These are phyloP conservation scores for Cathartes aura DNA, from an alignment of 2,113 vertebrate genomes.

Conservation along the genomic window DNA sequence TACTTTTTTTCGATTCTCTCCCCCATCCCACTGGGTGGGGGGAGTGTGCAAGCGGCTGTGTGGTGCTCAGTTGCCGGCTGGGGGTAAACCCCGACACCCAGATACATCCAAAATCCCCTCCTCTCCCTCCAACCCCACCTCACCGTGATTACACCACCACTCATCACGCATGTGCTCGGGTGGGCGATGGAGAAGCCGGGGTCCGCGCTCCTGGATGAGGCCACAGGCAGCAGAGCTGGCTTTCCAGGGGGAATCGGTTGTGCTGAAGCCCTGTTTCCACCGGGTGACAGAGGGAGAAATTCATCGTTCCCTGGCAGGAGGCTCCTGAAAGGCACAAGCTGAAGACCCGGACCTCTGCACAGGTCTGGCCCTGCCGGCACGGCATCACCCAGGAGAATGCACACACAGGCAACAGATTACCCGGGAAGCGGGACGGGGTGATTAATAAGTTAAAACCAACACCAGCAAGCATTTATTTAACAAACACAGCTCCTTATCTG, in stretches of 20 bases:
- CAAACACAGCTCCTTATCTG: not conserved
- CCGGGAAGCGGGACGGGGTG: not conserved
- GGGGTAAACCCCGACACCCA: too few relatives aligned
- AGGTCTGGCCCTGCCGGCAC: not conserved
- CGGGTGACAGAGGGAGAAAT: not conserved
- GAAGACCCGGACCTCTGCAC: not conserved
- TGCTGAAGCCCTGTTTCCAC: rapidly evolving
- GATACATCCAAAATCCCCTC: not conserved
- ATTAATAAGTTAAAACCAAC: constrained; percentile 21
- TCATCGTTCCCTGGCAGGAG: not conserved
- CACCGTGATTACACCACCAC: not conserved
- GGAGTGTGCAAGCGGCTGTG: too few relatives aligned
- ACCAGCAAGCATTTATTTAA: not conserved
- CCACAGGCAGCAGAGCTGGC: not conserved
- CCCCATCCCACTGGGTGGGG: too few relatives aligned
- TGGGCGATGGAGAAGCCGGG: rapidly evolving
- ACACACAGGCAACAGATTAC: not conserved
- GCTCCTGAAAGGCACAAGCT: not conserved
- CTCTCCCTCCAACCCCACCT: not conserved
- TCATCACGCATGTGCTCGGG: rapidly evolving
- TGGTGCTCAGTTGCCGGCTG: too few relatives aligned
- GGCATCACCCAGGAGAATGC: rapidly evolving
- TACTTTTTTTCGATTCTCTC: too few relatives aligned
- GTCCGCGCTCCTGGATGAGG: rapidly evolving
- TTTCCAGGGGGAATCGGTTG: not conserved